Base-by-base conservation (phyloP, 2,113 vertebrate genomes). In the Toxotes chatareus region DNA sequence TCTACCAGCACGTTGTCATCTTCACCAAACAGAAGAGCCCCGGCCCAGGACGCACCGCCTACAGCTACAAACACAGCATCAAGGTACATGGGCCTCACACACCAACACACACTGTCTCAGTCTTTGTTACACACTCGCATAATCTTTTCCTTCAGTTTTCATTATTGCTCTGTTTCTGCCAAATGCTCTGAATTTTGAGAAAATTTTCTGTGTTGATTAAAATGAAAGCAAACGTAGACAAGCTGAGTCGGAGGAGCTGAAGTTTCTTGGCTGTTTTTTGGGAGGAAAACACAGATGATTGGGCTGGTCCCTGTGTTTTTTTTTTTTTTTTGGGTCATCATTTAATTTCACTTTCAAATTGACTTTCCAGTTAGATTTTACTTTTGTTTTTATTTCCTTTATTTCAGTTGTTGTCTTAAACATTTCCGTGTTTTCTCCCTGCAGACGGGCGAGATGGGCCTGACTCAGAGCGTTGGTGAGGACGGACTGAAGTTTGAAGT, bases 371-470 rank as follows among this genome's bases (percentile, higher is more conserved):
- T 51, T 21, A 51, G 51, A 11, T 32, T 61, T 53, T 12, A 13
- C 14, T n/a, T 40, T 40, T 13, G 36, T 59, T 13, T 23, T 3
- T 40, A 4, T 40, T 8, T 7, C 61, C 7, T 36, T 23, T 27
- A 5, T 32, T 13, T 79, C 13, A 10, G 23, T 40, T 67, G 14
- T 71, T 32, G 31, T 6, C 44, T 31, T 32, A 1, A 56, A 21
- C 31, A 1, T 23, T 0, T 11, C 21, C 1, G 0, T 17, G 0
- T 4, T 36, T 17, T 7, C 44, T 12, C 55, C 27, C 11, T 11
- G 23, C 93, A 98, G 97, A 96, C 94, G 0, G 95, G 95, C 11
- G 97, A 97, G 88, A 96, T 97, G 96, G 97, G 97, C 5, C 91
- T 98, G 80, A 98, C 97, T 11, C 97, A 98, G 92, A 96, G 94